Conservation (phyloP, 2,888 invertebrate genomes). For the Polyommatus iphigenia region DNA sequence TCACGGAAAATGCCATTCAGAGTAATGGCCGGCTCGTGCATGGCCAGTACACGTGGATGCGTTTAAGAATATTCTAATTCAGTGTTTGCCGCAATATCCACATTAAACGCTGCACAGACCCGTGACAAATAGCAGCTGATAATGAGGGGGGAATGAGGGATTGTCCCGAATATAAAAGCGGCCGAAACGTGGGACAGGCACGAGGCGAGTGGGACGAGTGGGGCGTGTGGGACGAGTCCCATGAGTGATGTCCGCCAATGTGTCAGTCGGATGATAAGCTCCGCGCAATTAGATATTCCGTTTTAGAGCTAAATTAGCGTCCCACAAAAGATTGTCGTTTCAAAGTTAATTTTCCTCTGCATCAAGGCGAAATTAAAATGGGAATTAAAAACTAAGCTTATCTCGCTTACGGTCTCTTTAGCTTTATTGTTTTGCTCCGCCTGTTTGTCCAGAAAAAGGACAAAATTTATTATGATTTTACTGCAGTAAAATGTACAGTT, state of each 20-base stretch:
- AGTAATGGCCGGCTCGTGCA: not conserved
- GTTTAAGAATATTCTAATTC: not conserved
- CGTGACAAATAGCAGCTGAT: not conserved
- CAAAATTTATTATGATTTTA: too few species aligned
- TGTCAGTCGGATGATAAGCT: slow-evolving; percentile 7
- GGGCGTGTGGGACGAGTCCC: not conserved
- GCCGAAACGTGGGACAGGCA: not conserved
- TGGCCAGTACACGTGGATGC: not conserved
- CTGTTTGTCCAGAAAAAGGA: too few species aligned
- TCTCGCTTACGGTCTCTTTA: too few species aligned
- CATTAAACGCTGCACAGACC: not conserved
- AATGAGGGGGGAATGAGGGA: not conserved
- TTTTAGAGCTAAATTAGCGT: not conserved
- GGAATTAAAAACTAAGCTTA: too few species aligned
- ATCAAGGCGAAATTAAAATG: not conserved
- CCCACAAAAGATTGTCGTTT: not conserved
- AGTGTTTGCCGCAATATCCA: not conserved
- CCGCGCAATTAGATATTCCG: slow-evolving; percentile 10
- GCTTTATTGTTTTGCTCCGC: not conserved
- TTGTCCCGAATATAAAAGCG: not conserved
- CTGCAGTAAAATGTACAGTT: too few species aligned
- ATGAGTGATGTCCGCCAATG: slow-evolving; percentile 18
- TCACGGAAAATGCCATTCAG: too few species aligned
- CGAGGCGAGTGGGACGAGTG: not conserved
- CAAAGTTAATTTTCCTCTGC: not conserved